These are phyloP conservation scores for Drosophila nigritarsus DNA, from an alignment of 2,888 invertebrate genomes.

Conservation along the genomic window DNA sequence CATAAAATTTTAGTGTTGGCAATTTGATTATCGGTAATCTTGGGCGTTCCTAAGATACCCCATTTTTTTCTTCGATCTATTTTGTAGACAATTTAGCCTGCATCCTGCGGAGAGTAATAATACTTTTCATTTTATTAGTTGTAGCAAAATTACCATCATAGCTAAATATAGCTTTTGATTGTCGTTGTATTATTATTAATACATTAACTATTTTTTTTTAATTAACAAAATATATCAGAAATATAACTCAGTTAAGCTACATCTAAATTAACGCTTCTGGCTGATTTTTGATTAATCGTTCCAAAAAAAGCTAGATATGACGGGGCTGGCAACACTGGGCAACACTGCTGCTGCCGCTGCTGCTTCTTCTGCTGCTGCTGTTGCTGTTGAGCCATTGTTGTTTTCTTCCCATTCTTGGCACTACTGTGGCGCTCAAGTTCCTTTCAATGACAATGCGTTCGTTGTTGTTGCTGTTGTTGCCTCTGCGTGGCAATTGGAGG, in stretches of 20 bases:
- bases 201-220: neutral
- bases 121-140: neutral
- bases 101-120: neutral
- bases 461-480: constrained; percentile 7
- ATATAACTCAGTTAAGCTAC: neutral
- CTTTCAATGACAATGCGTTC: constrained; percentile 78
- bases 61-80: neutral
- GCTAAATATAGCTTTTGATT: neutral
- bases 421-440: constrained; percentile 64
- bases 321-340: neutral
- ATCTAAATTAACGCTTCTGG: neutral
- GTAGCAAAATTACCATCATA: too few relatives aligned
- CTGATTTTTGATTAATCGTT: neutral
- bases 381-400: constrained; percentile 35
- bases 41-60: neutral
- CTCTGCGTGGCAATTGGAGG: constrained; percentile 44
- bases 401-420: constrained; percentile 31
- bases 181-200: too few relatives aligned
- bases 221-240: too few relatives aligned
- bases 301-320: neutral
- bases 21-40: neutral
- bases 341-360: constrained; percentile 25
- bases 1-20: too few relatives aligned
- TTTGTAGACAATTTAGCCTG: neutral
- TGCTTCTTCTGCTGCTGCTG: constrained; percentile 34